Evolutionary conservation across 2,797 vertebrate species (phyloP).

Genomic region (Nyctalus aviator): DNA sequence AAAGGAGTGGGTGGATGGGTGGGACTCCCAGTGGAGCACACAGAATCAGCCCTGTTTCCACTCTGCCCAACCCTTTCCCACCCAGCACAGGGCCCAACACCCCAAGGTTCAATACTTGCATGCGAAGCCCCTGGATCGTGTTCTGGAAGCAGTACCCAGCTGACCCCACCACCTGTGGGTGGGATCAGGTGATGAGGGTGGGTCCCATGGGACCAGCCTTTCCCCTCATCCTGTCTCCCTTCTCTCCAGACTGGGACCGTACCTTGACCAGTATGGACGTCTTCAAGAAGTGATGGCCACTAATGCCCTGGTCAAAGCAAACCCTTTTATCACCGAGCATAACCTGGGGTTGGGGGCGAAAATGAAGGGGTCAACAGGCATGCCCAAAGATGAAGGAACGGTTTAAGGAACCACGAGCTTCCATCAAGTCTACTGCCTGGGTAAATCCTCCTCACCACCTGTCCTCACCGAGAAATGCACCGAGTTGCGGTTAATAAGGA

Average conservation of each 20-base stretch:
- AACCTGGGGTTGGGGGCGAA: slow-evolving; percentile 63
- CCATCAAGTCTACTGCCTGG: too few species aligned
- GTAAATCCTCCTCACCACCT: not conserved
- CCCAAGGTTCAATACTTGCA: slow-evolving; percentile 73
- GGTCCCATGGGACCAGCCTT: not conserved
- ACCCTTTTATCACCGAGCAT: not conserved
- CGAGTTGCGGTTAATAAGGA: slow-evolving; percentile 21
- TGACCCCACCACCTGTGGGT: slow-evolving; percentile 67
- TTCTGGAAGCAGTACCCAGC: slow-evolving; percentile 69
- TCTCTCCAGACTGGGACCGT: not conserved
- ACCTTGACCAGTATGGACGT: slow-evolving; percentile 76
- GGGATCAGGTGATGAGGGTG: not conserved
- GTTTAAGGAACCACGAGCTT: not conserved
- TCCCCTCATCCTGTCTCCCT: rapidly evolving
- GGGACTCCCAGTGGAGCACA: not conserved
- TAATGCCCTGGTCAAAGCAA: slow-evolving; percentile 76
- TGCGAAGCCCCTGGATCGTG: not conserved
- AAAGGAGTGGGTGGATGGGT: not conserved
- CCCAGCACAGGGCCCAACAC: not conserved
- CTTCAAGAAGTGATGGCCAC: slow-evolving; percentile 73
- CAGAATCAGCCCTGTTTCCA: not conserved
- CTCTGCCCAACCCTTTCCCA: not conserved
- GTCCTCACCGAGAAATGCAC: slow-evolving; percentile 74
- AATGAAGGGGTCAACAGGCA: not conserved
- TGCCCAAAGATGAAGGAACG: not conserved